Evolutionary conservation across 2,888 invertebrate species (phyloP).

Genomic region (Synergus japonicus): DNA sequence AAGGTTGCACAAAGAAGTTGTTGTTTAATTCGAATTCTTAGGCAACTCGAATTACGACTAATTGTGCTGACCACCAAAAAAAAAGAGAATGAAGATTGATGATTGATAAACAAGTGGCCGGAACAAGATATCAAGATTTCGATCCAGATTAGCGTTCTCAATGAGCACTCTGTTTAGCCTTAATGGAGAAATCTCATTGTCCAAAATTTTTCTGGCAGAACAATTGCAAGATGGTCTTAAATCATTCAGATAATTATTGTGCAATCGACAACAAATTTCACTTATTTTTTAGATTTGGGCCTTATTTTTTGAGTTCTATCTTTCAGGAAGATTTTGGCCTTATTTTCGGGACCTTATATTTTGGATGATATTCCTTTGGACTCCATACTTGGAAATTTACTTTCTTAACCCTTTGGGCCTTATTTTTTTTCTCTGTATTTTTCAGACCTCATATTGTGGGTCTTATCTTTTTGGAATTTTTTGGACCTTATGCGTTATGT

Average conservation of each 20-base stretch:
- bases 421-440: too few relatives aligned
- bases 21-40: not conserved
- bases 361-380: too few relatives aligned
- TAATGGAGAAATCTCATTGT: conserved; percentile 38
- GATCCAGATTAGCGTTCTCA: conserved; percentile 27
- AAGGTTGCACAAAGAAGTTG: not conserved
- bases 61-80: conserved; percentile 26
- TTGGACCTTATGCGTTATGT: too few relatives aligned
- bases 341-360: too few relatives aligned
- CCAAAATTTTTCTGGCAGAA: conserved; percentile 17
- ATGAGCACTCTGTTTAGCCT: conserved; percentile 10
- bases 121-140: not conserved
- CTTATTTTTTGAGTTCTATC: too few relatives aligned
- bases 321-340: too few relatives aligned
- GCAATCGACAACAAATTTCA: not conserved
- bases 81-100: conserved; percentile 25
- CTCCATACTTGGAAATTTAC: too few relatives aligned
- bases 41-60: not conserved
- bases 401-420: too few relatives aligned
- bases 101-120: conserved; percentile 9
- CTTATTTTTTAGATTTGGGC: too few relatives aligned
- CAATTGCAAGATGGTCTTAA: conserved; percentile 27
- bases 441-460: too few relatives aligned
- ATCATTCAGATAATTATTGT: conserved; percentile 1
- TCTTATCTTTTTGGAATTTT: too few relatives aligned